These are phyloP conservation scores for Phania funesta DNA, from an alignment of 2,888 invertebrate species.

Conservation along the genomic window DNA sequence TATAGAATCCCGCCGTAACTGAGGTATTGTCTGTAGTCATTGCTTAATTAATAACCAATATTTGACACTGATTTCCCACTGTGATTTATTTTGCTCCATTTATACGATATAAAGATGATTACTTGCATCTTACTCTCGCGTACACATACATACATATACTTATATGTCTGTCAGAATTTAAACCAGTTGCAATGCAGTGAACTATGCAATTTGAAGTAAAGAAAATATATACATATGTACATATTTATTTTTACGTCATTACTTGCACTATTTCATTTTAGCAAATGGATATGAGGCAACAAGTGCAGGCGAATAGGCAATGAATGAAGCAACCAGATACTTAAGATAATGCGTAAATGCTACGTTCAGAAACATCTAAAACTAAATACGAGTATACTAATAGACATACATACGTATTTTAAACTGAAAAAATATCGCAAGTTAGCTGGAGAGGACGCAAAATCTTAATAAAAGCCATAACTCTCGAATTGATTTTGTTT, in stretches of 20 bases:
- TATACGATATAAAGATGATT: not conserved
- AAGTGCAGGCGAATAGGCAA: not conserved
- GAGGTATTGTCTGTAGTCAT: too few species aligned
- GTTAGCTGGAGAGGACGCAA: not conserved
- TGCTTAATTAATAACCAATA: not conserved
- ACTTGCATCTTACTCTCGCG: not conserved
- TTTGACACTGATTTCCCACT: not conserved
- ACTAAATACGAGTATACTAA: not conserved
- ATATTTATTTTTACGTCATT: slow-evolving; percentile 51
- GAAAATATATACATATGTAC: not conserved
- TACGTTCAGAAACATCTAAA: slow-evolving; percentile 8
- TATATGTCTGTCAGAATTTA: not conserved
- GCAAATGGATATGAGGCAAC: slow-evolving; percentile 39
- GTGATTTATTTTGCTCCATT: too few species aligned
- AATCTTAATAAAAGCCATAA: too few species aligned
- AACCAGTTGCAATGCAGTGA: slow-evolving; percentile 49
- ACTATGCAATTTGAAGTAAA: slow-evolving; percentile 43
- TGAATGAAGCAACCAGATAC: slow-evolving; percentile 32
- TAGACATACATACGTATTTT: not conserved
- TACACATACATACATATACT: not conserved
- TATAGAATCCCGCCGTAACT: too few species aligned
- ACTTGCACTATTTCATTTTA: slow-evolving; percentile 46
- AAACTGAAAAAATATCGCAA: not conserved
- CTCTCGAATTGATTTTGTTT: too few species aligned
- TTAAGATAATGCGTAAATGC: slow-evolving; percentile 12